Conservation (phyloP, 2,888 invertebrate genomes). For the Epirrhoe alternata region DNA sequence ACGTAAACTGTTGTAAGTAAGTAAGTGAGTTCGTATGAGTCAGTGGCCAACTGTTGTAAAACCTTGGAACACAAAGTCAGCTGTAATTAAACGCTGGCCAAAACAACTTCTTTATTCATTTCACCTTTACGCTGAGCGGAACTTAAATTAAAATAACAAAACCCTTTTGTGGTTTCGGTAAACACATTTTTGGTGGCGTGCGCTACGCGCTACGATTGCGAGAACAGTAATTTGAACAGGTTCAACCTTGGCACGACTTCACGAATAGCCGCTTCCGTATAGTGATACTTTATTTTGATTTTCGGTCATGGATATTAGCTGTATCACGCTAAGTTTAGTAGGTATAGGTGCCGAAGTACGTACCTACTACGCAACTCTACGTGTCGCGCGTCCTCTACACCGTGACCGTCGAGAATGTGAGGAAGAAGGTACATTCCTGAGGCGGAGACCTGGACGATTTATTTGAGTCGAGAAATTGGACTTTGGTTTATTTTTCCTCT, state of each 20-base stretch:
- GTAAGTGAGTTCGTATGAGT: too few species aligned
- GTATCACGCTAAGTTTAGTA: not conserved
- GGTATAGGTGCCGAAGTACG: too few species aligned
- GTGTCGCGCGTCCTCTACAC: too few species aligned
- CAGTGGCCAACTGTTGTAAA: too few species aligned
- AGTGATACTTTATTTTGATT: too few species aligned
- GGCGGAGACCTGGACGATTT: too few species aligned
- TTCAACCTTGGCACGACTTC: not conserved
- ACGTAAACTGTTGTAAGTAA: conserved; percentile 36
- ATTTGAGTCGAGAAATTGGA: too few species aligned
- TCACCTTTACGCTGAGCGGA: conserved; percentile 57
- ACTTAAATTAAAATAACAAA: conserved; percentile 67
- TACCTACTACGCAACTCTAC: too few species aligned
- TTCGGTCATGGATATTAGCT: not conserved
- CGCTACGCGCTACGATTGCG: conserved; percentile 28
- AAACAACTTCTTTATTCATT: conserved; percentile 64
- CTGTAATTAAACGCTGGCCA: conserved; percentile 57
- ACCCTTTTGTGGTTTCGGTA: conserved; percentile 58
- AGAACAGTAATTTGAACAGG: not conserved
- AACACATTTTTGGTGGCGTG: conserved; percentile 50
- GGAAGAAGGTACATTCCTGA: too few species aligned
- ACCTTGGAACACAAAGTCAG: conserved; percentile 40
- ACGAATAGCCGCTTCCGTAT: not conserved
- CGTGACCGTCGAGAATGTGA: too few species aligned
- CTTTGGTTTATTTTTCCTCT: too few species aligned